Percentiles rank a stretch among this genome's conserved stretches.
phyloP scores from a whole-genome alignment of 1,140 invertebrate genomes.

The Popillia japonica region DNA sequence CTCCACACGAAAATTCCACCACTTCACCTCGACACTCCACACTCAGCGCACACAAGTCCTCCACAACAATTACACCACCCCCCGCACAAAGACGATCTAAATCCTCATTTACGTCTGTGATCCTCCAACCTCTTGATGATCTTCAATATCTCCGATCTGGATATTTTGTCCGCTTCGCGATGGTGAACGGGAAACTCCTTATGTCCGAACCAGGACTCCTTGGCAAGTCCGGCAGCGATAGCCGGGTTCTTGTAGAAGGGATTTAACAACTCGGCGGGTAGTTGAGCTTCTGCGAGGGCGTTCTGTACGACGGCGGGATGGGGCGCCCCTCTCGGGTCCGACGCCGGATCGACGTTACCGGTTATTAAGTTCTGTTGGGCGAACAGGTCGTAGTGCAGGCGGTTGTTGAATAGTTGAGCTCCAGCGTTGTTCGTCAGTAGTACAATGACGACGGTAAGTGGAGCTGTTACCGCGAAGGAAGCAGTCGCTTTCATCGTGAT shows the following conservation, averaged over 20 bases:
- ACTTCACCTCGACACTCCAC: no score
- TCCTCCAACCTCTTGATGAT: conserved; percentile 62
- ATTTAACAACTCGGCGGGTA: conserved; percentile 71
- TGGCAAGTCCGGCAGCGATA: conserved; percentile 73
- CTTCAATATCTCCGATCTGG: conserved; percentile 75
- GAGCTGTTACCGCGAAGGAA: background rate
- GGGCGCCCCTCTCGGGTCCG: conserved; percentile 50
- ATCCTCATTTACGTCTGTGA: conserved; percentile 15
- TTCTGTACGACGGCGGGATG: conserved; percentile 70
- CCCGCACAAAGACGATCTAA: no score
- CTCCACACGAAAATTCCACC: no score
- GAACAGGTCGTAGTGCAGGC: background rate
- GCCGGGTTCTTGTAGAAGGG: conserved; percentile 80
- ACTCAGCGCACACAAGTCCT: no score
- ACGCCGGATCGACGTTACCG: conserved; percentile 8
- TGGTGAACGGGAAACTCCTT: conserved; percentile 79
- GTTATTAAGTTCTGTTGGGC: conserved; percentile 13
- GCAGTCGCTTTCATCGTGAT: background rate
- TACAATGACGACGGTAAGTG: background rate
- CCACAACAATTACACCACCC: no score
- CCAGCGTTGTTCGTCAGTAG: background rate
- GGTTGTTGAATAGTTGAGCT: conserved; percentile 11
- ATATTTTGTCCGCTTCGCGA: conserved; percentile 80
- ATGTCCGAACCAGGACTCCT: conserved; percentile 77
- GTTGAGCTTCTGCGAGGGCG: conserved; percentile 65